Evolutionary conservation across 92 coral and sea anemone genomes (phyloP).

Genomic region (Epizoanthus rinbou): DNA sequence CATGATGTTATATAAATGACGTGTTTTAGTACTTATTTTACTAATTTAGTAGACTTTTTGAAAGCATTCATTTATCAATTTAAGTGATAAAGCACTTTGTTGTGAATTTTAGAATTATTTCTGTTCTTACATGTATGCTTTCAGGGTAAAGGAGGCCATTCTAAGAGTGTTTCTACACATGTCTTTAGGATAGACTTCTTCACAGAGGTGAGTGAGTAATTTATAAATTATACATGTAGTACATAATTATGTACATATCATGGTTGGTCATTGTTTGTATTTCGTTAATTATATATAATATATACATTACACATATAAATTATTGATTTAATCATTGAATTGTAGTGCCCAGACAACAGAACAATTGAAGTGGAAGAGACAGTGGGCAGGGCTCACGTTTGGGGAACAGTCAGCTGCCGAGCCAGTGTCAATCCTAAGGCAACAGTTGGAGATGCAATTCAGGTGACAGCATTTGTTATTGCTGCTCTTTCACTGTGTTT

Average conservation of each 20-base stretch:
- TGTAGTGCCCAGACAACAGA: conserved; percentile 23
- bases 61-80: too few species aligned
- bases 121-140: conserved; percentile 4
- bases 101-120: neutral
- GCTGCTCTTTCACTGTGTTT: neutral
- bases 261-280: too few species aligned
- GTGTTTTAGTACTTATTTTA: too few species aligned
- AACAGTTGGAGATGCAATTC: conserved; percentile 79
- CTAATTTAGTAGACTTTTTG: too few species aligned
- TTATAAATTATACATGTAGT: too few species aligned
- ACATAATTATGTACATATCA: too few species aligned
- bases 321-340: neutral
- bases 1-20: too few species aligned
- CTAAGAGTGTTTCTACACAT: conserved; percentile 33
- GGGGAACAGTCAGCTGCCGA: conserved; percentile 74
- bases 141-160: conserved; percentile 61
- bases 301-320: neutral
- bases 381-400: conserved; percentile 49
- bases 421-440: conserved; percentile 91
- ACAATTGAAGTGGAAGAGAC: conserved; percentile 48
- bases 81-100: too few species aligned
- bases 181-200: conserved; percentile 64
- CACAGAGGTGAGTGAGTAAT: conserved; percentile 38
- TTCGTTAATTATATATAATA: too few species aligned
- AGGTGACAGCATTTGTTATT: conserved; percentile 51